These are phyloP conservation scores for Mesodorylaimus sp. DNA, from an alignment of 2,888 invertebrate species.

Conservation along the genomic window DNA sequence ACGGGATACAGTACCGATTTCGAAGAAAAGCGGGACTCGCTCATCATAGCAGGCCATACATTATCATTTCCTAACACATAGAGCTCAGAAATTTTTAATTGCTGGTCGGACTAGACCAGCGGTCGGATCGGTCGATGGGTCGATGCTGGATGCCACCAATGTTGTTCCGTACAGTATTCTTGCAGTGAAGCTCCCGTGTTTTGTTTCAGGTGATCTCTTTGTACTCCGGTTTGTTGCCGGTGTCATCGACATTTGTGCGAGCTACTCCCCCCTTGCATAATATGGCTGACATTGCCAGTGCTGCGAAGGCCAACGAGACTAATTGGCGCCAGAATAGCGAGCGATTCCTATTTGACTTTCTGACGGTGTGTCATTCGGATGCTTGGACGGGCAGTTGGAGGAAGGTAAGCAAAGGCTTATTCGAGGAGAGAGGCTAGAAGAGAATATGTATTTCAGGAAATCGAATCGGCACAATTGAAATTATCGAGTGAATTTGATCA, in stretches of 20 bases:
- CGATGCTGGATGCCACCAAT: too few relatives aligned
- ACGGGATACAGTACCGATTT: too few relatives aligned
- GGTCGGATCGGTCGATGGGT: too few relatives aligned
- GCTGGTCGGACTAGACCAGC: too few relatives aligned
- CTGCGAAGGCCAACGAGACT: conserved; percentile 26
- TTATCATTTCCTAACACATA: too few relatives aligned
- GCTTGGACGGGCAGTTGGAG: not conserved
- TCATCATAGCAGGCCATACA: too few relatives aligned
- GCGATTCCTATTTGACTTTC: not conserved
- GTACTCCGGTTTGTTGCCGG: conserved; percentile 35
- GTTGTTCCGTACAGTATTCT: too few relatives aligned
- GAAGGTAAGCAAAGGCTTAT: not conserved
- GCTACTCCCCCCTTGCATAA: conserved; percentile 36
- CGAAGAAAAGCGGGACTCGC: too few relatives aligned
- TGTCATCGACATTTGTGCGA: conserved; percentile 32
- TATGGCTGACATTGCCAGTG: conserved; percentile 35
- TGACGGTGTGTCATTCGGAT: not conserved
- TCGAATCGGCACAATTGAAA: not conserved
- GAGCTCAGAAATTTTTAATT: too few relatives aligned
- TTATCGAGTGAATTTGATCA: not conserved
- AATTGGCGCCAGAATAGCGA: not conserved
- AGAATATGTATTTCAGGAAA: not conserved
- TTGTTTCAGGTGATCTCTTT: conserved; percentile 34
- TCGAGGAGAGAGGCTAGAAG: not conserved
- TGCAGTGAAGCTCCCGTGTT: conserved; percentile 5